Evolutionary conservation across 2,888 invertebrate genomes (phyloP), one percentile per base, ranked within the genome.

Genomic region (Ariolimax columbianus): DNA sequence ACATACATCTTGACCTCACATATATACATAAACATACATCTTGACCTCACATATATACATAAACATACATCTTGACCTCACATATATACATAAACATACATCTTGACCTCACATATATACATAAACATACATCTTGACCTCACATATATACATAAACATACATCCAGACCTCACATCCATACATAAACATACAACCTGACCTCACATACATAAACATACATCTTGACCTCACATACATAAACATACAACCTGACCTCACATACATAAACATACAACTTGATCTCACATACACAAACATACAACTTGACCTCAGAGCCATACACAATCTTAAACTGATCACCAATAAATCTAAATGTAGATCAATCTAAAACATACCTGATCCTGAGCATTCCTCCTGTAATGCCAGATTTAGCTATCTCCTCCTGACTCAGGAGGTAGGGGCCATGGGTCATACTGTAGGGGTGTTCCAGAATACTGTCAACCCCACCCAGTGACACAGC

Each of bases 401-500:
- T 98, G 26, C 97, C 97, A 47, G 98, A 95, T 87, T 95, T 95
- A 43, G 93, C 94, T 87, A 97, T 95, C 88, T 97, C 96, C 73
- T 96, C 96, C 83, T 95, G 95, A 0, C 98, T 97, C 91, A 92
- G 90, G 26, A 92, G 86, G 47, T 99, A 96, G 0, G 97, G 97
- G 0, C 98, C 97, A 93, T 99, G 99, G 0, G 99, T 99, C 99
- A 99, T 99, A 43, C 97, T 94, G 38, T 96, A 96, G 87, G 99
- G 99, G 89, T 98, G 95, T 95, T 98, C 98, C 4, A 98, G 97
- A 88, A 99, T 95, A 93, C 98, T 98, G 93, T 99, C 98, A 92
- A 97, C 98, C 84, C 98, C 98, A 78, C 99, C 99, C 86, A 99
- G 95, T 92, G 98, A 98, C 94, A 98, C 99, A 7, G 99, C 99